Conservation (phyloP, 2,113 vertebrate species). For the Burhinus bistriatus region DNA sequence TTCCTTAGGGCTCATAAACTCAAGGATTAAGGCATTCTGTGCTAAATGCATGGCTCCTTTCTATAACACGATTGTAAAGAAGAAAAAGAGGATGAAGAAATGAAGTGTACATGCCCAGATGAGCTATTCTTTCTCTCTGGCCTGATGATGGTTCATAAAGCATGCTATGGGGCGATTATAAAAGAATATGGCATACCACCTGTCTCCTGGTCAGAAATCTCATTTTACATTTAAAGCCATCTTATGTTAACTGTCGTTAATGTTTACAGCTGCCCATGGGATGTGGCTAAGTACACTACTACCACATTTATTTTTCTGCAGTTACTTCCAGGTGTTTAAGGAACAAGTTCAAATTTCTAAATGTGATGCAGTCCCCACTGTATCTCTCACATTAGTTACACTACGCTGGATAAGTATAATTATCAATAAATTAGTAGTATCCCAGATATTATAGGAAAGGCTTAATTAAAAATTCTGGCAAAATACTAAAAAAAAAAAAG, state of each 20-base stretch:
- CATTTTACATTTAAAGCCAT: slow-evolving; percentile 8
- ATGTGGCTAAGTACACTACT: not conserved
- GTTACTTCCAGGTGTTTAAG: slow-evolving; percentile 7
- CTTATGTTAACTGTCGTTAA: slow-evolving; percentile 36
- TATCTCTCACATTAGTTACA: not conserved
- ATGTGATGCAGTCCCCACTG: not conserved
- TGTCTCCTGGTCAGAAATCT: slow-evolving; percentile 40
- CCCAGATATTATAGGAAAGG: not conserved
- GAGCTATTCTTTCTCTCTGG: slow-evolving; percentile 11
- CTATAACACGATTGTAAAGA: not conserved
- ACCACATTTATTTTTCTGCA: not conserved
- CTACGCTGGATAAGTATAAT: not conserved
- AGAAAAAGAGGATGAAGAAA: slow-evolving; percentile 34
- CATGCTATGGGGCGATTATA: slow-evolving; percentile 34
- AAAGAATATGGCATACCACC: slow-evolving; percentile 43
- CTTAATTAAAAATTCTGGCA: not conserved
- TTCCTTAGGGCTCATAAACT: slow-evolving; percentile 37
- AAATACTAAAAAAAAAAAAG: not conserved
- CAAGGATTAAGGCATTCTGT: slow-evolving; percentile 7
- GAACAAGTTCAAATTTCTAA: not conserved
- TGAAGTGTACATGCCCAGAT: slow-evolving; percentile 7
- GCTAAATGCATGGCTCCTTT: not conserved
- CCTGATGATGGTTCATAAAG: slow-evolving; percentile 41
- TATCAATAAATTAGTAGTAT: not conserved
- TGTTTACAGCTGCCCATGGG: slow-evolving; percentile 12